Evolutionary conservation across 2,113 vertebrate species (phyloP).

Genomic region (Phaetusa simplex): DNA sequence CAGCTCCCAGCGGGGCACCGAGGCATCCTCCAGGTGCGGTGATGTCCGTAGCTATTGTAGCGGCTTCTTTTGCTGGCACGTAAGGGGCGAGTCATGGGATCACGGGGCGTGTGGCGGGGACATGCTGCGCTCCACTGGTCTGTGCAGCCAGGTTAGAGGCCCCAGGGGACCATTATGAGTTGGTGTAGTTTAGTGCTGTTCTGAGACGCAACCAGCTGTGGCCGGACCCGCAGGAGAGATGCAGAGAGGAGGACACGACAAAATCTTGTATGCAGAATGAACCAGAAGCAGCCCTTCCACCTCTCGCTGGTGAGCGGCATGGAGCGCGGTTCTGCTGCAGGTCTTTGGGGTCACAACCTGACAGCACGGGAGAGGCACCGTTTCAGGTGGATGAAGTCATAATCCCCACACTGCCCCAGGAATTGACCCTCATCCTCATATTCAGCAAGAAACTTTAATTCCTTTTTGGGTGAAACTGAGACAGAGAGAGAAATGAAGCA

Average conservation of each 20-base stretch:
- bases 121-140: background rate
- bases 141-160: background rate
- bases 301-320: background rate
- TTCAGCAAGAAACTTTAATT: background rate
- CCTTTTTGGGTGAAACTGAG: background rate
- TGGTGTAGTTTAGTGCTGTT: background rate
- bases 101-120: background rate
- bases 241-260: background rate
- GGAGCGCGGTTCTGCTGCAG: background rate
- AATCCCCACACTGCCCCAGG: background rate
- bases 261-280: background rate
- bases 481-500: background rate
- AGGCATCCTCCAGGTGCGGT: background rate
- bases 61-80: background rate
- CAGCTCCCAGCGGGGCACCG: background rate
- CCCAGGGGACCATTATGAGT: background rate
- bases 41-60: rapidly evolving
- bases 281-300: background rate
- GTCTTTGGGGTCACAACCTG: background rate
- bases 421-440: background rate
- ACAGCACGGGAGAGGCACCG: background rate
- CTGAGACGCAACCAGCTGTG: constrained; percentile 9
- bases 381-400: background rate
- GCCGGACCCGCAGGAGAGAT: background rate
- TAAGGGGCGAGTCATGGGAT: background rate